phyloP scores from a whole-genome alignment of 2,113 vertebrate genomes.

The Pangasianodon gigas region DNA sequence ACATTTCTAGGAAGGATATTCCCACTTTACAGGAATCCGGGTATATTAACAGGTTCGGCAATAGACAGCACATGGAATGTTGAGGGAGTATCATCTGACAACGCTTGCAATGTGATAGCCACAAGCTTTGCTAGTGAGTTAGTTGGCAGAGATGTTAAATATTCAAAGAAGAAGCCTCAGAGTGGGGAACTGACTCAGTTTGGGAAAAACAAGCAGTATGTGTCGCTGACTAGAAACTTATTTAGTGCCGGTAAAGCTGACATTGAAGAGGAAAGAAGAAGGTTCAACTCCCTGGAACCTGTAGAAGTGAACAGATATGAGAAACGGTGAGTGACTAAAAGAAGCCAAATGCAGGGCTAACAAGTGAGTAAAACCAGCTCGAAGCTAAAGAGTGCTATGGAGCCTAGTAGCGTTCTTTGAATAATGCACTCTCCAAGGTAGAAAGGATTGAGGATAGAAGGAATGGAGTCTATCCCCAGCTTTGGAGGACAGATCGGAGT shows the following conservation, averaged over 20 bases:
- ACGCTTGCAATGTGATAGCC: neutral
- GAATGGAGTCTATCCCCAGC: neutral
- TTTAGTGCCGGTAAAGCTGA: too few species aligned
- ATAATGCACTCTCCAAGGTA: too few species aligned
- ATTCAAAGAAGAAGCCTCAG: neutral
- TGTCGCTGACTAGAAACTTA: neutral
- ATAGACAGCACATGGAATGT: neutral
- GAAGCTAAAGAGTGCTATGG: neutral
- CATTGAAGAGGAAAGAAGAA: neutral
- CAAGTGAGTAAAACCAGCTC: neutral
- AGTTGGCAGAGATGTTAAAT: neutral
- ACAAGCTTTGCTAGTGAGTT: neutral
- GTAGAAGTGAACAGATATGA: neutral
- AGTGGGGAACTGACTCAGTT: neutral
- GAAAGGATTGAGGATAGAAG: too few species aligned
- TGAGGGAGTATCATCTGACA: neutral
- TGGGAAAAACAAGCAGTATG: neutral
- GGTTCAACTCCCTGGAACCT: neutral
- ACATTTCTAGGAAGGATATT: too few species aligned
- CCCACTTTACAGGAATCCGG: too few species aligned
- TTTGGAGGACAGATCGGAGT: neutral
- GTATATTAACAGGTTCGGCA: too few species aligned
- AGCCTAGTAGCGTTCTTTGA: neutral
- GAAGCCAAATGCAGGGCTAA: neutral
- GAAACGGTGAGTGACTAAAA: neutral